These are phyloP conservation scores for Podocnemis expansa DNA, from an alignment of 2,113 vertebrate species.

Conservation along the genomic window DNA sequence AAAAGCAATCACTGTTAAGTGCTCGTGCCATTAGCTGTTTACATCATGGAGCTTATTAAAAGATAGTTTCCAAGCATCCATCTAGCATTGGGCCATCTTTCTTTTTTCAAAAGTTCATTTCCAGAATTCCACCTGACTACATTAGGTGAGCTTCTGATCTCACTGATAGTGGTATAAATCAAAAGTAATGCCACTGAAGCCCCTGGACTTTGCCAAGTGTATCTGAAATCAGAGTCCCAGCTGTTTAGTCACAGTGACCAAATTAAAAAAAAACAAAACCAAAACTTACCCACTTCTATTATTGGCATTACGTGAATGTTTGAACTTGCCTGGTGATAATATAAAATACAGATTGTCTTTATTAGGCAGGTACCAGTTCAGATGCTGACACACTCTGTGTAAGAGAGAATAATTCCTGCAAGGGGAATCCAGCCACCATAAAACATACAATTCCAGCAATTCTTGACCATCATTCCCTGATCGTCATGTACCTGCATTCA, in stretches of 20 bases:
- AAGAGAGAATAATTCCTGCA: neutral
- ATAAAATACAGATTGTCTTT: neutral
- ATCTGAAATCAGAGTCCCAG: neutral
- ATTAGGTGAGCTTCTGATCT: neutral
- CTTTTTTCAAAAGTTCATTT: neutral
- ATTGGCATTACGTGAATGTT: neutral
- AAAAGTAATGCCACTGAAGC: neutral
- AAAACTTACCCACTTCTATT: neutral
- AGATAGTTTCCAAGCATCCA: neutral
- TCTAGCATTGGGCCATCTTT: neutral
- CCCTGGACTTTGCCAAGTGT: neutral
- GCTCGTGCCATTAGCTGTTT: neutral
- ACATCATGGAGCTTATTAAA: neutral
- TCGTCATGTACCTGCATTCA: neutral
- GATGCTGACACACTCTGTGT: neutral
- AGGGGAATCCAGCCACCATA: neutral
- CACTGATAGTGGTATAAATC: neutral
- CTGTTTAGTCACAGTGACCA: neutral
- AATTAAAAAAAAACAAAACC: neutral
- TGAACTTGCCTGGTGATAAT: neutral
- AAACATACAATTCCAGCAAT: neutral
- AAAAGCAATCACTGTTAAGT: constrained; percentile 6
- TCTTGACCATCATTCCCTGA: neutral
- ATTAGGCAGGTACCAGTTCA: neutral
- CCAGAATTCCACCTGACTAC: neutral